Percentiles rank a stretch among this genome's conserved stretches.
These are phyloP conservation scores for Chymomyza amoena DNA, from an alignment of 2,888 invertebrate species.

Conservation along the genomic window DNA sequence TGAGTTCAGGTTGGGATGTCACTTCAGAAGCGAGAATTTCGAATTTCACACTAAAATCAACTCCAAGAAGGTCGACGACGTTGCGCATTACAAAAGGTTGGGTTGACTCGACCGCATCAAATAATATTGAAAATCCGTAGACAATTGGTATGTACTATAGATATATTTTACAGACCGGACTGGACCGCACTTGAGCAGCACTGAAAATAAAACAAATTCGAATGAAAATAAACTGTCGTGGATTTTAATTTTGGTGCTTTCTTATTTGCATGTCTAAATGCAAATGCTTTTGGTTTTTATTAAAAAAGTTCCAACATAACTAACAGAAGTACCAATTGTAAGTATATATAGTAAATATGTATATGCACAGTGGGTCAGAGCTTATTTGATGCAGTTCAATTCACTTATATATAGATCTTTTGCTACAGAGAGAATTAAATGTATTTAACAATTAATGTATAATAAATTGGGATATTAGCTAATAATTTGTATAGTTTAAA, in stretches of 20 bases:
- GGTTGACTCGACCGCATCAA: slow-evolving; percentile 54
- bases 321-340: neutral
- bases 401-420: too few species aligned
- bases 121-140: slow-evolving; percentile 72
- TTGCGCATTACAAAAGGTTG: neutral
- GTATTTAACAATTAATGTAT: too few species aligned
- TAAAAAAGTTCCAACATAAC: slow-evolving; percentile 56
- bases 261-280: slow-evolving; percentile 61
- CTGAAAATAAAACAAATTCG: slow-evolving; percentile 73
- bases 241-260: slow-evolving; percentile 51
- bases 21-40: slow-evolving; percentile 20
- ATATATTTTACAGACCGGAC: slow-evolving; percentile 48
- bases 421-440: too few species aligned
- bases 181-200: slow-evolving; percentile 57
- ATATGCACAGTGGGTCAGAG: too few species aligned
- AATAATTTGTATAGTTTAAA: too few species aligned
- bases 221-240: slow-evolving; percentile 63
- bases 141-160: slow-evolving; percentile 63
- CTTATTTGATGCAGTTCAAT: too few species aligned
- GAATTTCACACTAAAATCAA: slow-evolving; percentile 11
- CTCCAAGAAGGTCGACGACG: slow-evolving; percentile 3
- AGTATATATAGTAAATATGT: too few species aligned
- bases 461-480: too few species aligned
- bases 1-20: slow-evolving; percentile 24
- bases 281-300: slow-evolving; percentile 46